Conservation (phyloP, 2,888 invertebrate genomes). For the Plagodis pulveraria region DNA sequence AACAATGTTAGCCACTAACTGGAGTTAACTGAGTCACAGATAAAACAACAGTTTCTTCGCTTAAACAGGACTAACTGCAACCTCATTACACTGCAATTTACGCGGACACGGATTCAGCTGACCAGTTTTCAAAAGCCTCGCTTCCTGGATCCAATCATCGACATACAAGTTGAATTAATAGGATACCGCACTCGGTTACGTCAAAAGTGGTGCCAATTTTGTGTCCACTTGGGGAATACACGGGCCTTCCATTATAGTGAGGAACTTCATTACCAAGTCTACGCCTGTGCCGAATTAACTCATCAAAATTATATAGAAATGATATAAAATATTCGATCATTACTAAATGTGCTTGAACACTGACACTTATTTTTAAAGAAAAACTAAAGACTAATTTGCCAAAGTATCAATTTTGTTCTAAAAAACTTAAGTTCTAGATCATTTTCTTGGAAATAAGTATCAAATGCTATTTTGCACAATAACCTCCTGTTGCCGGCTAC, state of each 20-base stretch:
- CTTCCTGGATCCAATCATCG: slow-evolving; percentile 24
- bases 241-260: slow-evolving; percentile 43
- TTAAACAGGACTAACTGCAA: slow-evolving; percentile 36
- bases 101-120: slow-evolving; percentile 36
- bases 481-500: no score
- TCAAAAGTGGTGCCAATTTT: slow-evolving; percentile 57
- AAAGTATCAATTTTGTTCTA: no score
- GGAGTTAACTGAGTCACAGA: no score
- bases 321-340: no score
- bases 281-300: slow-evolving; percentile 13
- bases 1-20: slow-evolving; percentile 41
- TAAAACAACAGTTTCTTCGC: no score
- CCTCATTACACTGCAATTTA: slow-evolving; percentile 46
- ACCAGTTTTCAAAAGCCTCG: slow-evolving; percentile 36
- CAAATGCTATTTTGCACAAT: no score
- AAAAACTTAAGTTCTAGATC: no score
- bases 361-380: no score
- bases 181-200: slow-evolving; percentile 36
- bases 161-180: slow-evolving; percentile 35
- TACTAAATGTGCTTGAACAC: no score
- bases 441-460: no score
- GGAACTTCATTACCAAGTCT: slow-evolving; percentile 50
- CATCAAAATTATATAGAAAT: no score
- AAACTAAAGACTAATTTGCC: no score
- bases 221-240: slow-evolving; percentile 46